Base-by-base conservation (phyloP, 2,113 vertebrate genomes). In the Dromaius novaehollandiae region DNA sequence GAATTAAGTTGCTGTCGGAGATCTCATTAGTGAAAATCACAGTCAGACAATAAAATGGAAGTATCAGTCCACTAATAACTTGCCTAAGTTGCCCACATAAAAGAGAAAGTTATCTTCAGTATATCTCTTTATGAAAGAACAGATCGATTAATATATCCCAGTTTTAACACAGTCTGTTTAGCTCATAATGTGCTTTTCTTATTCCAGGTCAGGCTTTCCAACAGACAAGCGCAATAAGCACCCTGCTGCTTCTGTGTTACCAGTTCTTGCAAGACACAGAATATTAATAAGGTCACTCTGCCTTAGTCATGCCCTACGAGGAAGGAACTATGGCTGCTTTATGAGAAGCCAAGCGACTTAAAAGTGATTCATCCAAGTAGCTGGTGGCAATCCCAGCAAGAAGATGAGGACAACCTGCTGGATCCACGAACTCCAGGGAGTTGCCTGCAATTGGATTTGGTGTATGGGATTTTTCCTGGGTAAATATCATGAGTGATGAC, bases 1-100 rank as follows among this genome's bases (percentile, higher is more conserved):
- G 92, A 96, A 93, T 85, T 85, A 93, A 92, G n/a, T 60, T 89
- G 80, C 60, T 71, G 61, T 55, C 90, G 51, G 66, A 96, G 81
- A 95, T 64, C 85, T 95, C 80, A 90, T 95, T 96, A 97, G 82
- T 56, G 68, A 90, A 88, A 93, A 91, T 77, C 32, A 81, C 42
- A 86, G 38, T 64, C 70, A 74, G 81, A 86, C 32, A 90, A 84
- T 79, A 74, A 96, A 94, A 85, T 20, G 7, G 44, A 96, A 95
- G 83, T 65, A 90, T 44, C 71, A 83, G 80, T 91, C 86, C 58
- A 58, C n/a, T 95, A 95, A 86, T 82, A 93, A 93, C 42, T 77
- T 95, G 8, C n/a, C 61, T 73, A 92, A 77, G 40, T 91, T 71
- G 48, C 30, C 61, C 86, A 50, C 9, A 13, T 64, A 38, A 89